Base-by-base conservation (phyloP, 1,140 invertebrate species). In the Mizuhopecten yessoensis region DNA sequence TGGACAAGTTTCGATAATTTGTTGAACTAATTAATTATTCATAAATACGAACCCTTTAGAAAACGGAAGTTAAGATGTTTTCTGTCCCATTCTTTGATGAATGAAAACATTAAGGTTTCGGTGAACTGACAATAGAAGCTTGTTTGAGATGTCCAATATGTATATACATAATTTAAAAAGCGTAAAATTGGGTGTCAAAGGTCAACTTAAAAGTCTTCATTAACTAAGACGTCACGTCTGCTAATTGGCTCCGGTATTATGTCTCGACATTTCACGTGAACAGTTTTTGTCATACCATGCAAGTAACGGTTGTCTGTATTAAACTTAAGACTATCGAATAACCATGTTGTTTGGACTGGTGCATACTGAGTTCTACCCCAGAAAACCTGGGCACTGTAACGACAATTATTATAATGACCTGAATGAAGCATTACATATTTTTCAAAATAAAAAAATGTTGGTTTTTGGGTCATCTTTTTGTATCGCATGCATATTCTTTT, bases 11-110 rank as follows among this genome's bases (percentile, higher is more conserved):
- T 75, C 57, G 57, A 13, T 75, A 75, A 75, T 75, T 75, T 75
- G 29, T 75, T 29, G 57, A 75, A 75, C 57, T 75, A 75, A 75
- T 75, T 75, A 75, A 75, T 75, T 29, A 75, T 75, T 75, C n/a
- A 75, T 75, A 75, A 75, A 29, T 7, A 75, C 57, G 9, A 29
- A 75, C 23, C 5, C 57, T 75, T 49, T 75, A 75, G 57, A 75
- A 75, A 75, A 75, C 57, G 57, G 57, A 23, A 11, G 57, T 75
- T 75, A 75, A 75, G 57, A 75, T 75, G 57, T 75, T 29, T 75
- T 29, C 20, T 23, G 23, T 13, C 9, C 17, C n/a, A 29, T 75
- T 75, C 23, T 29, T 45, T 13, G 42, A 15, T 45, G 42, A 45
- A 45, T 45, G 42, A 75, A n/a, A 23, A 23, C 45, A 5, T 13